phyloP scores from a whole-genome alignment of 2,797 vertebrate species.

The Odontamblyopus rebecca region DNA sequence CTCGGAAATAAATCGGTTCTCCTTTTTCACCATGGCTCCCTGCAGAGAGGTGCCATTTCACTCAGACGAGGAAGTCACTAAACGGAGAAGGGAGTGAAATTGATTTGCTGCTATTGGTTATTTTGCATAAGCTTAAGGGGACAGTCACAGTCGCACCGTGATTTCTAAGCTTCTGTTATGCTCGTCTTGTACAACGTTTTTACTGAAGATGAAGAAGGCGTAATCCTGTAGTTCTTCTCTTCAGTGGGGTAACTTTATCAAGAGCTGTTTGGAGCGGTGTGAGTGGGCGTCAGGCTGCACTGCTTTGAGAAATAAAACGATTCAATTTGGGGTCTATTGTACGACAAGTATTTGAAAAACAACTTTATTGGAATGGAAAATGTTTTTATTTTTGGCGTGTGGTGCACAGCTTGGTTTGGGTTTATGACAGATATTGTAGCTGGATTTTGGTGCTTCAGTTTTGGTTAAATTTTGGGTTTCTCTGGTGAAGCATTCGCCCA shows the following conservation, averaged over 20 bases:
- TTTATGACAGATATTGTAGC: background rate
- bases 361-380: background rate
- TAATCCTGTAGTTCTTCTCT: background rate
- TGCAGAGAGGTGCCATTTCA: constrained; percentile 43
- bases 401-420: background rate
- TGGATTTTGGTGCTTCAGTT: background rate
- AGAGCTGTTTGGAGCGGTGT: background rate
- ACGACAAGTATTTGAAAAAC: background rate
- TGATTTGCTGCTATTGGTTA: constrained; percentile 48
- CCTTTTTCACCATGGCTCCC: constrained; percentile 28
- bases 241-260: background rate
- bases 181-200: background rate
- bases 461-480: background rate
- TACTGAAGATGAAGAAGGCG: background rate
- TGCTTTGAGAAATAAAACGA: background rate
- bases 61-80: constrained; percentile 41
- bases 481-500: no score
- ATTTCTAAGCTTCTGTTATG: constrained; percentile 4
- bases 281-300: background rate
- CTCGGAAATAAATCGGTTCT: constrained; percentile 57
- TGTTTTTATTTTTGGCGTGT: background rate
- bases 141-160: constrained; percentile 9
- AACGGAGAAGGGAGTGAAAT: constrained; percentile 45
- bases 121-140: constrained; percentile 20
- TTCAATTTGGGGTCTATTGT: background rate